These are phyloP conservation scores for Pararge aegeria DNA, from an alignment of 1,140 invertebrate genomes.

Conservation along the genomic window DNA sequence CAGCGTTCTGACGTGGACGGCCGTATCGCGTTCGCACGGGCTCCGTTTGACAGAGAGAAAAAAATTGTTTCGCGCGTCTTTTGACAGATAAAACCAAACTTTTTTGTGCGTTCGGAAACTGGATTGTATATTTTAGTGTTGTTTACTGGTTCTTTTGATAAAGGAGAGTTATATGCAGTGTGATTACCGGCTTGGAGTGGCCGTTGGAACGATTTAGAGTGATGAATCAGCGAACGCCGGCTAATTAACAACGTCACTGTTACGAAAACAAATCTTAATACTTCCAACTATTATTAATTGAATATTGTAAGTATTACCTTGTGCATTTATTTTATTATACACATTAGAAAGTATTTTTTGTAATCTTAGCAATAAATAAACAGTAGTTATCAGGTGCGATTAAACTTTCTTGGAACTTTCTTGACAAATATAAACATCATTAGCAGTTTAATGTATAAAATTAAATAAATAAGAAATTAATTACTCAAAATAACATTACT, in stretches of 20 bases:
- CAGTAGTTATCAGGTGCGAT: background rate
- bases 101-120: constrained; percentile 54
- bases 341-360: background rate
- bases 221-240: constrained; percentile 75
- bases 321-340: background rate
- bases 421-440: no score
- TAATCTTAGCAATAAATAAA: background rate
- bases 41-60: constrained; percentile 60
- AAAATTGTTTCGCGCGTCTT: constrained; percentile 71
- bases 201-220: constrained; percentile 70
- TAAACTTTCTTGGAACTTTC: no score
- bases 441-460: no score
- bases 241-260: constrained; percentile 70
- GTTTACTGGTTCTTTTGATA: constrained; percentile 32
- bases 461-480: no score
- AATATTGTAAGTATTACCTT: constrained; percentile 60
- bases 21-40: constrained; percentile 50
- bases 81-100: constrained; percentile 54
- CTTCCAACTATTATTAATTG: constrained; percentile 37
- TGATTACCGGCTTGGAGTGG: constrained; percentile 50
- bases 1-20: constrained; percentile 68
- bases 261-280: constrained; percentile 68
- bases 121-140: constrained; percentile 38
- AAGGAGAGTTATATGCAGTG: constrained; percentile 48
- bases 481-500: no score